These are phyloP conservation scores for Fratercula arctica DNA, from an alignment of 2,797 vertebrate genomes.

Conservation along the genomic window DNA sequence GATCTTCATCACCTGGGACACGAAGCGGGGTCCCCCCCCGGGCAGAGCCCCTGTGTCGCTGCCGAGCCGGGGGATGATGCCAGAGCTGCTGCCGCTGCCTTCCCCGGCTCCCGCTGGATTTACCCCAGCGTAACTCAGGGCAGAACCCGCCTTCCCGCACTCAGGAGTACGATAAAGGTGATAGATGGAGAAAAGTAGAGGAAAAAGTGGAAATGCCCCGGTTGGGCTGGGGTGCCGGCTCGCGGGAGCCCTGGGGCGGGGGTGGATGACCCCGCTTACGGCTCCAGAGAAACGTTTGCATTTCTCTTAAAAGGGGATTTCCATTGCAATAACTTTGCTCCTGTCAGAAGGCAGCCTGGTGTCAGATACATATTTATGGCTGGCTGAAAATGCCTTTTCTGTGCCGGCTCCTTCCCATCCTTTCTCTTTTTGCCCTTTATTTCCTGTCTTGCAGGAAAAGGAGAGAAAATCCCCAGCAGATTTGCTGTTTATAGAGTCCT, in stretches of 20 bases:
- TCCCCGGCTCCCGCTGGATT: not conserved
- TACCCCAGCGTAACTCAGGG: accelerated
- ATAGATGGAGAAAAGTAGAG: not conserved
- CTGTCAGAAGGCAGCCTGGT: not conserved
- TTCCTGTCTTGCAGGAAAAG: not conserved
- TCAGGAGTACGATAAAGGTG: not conserved
- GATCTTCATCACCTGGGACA: too few relatives aligned
- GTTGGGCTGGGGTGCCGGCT: not conserved
- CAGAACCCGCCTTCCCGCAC: not conserved
- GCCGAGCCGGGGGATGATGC: not conserved
- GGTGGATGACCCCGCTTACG: accelerated
- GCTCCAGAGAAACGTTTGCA: accelerated
- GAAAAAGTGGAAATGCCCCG: not conserved
- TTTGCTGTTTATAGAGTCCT: constrained; percentile 14
- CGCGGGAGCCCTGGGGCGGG: accelerated
- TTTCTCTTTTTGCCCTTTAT: not conserved
- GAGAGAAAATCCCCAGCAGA: constrained; percentile 20
- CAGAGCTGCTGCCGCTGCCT: not conserved
- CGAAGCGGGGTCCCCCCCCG: not conserved
- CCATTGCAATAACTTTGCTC: not conserved
- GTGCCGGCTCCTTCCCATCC: not conserved
- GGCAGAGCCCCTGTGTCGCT: accelerated
- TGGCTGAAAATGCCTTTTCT: not conserved
- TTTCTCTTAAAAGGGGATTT: not conserved
- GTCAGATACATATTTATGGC: not conserved